Percentiles rank a stretch among this genome's conserved stretches.
These are phyloP conservation scores for Limnephilus rhombicus DNA, from an alignment of 2,888 invertebrate genomes.

Conservation along the genomic window DNA sequence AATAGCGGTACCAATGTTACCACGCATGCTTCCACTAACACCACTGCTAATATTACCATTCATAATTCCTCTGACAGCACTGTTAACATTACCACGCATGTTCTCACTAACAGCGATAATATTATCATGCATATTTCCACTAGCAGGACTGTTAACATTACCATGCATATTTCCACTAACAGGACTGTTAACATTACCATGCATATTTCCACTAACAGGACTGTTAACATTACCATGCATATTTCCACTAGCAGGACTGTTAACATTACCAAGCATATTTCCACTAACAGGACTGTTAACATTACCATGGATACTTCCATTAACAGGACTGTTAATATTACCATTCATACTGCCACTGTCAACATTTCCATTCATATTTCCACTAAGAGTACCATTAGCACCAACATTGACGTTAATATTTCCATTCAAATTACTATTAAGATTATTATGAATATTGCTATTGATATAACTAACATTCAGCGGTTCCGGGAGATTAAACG, in stretches of 20 bases:
- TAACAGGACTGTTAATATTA: neutral
- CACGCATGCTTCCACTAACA: slow-evolving; percentile 1
- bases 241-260: too few species aligned
- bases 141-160: neutral
- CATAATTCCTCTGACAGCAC: slow-evolving; percentile 22
- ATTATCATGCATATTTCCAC: neutral
- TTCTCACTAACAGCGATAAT: neutral
- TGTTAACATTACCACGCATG: neutral
- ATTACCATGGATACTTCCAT: neutral
- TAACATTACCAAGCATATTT: too few species aligned
- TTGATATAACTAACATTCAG: slow-evolving; percentile 11
- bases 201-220: neutral
- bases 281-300: neutral
- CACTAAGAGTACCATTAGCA: neutral
- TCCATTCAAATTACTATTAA: neutral
- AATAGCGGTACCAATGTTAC: neutral
- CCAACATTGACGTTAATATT: neutral
- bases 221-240: too few species aligned
- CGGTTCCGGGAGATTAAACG: slow-evolving; percentile 9
- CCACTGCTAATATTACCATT: slow-evolving; percentile 5
- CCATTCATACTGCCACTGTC: too few species aligned
- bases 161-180: neutral
- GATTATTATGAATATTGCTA: neutral
- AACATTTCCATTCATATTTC: too few species aligned
- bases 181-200: neutral